Base-by-base conservation (phyloP, 2,113 vertebrate genomes). In the Scomber scombrus region DNA sequence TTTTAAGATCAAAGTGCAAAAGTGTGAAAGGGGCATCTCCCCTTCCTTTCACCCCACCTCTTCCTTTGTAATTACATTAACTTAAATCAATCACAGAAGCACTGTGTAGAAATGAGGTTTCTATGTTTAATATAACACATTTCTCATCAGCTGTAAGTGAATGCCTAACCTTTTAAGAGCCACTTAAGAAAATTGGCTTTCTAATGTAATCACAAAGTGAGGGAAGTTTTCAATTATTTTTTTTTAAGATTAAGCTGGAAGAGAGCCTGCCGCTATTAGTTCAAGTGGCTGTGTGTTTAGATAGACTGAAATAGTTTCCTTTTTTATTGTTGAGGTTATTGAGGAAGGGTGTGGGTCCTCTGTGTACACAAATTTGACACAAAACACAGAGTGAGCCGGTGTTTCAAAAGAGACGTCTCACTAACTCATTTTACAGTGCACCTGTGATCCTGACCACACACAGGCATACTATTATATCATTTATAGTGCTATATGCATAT, bases 171-270 rank as follows among this genome's bases (percentile, higher is more conserved):
- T 69, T 78, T 68, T 45, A 71, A 49, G 29, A 9, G 19, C 69
- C 80, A 68, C 74, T 79, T 79, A 60, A 64, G 55, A 71, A 63
- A 40, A 81, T 70, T 86, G 19, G 54, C 29, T 49, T 52, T 0
- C 34, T 4, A n/a, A 55, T 19, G 34, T 31, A 65, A 84, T 87
- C 18, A 70, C 34, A 71, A 52, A 51, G 14, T 18, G 54, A 54
- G 45, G 47, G 16, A 68, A 52, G 56, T 51, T 62, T 31, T 50
- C 45, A 31, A 12, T 51, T 40, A 11, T 62, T 66, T 52, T 71
- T 51, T 21, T 1, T 50, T 46, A 18, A 63, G 45, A 74, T 64
- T 62, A 15, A 71, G 43, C 34, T 75, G 71, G 78, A 66, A 11
- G 21, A 0, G 45, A 70, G 61, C 72, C 87, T 82, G 40, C 12